Evolutionary conservation across 2,888 invertebrate genomes (phyloP).

Genomic region (Lasioglossum morio): DNA sequence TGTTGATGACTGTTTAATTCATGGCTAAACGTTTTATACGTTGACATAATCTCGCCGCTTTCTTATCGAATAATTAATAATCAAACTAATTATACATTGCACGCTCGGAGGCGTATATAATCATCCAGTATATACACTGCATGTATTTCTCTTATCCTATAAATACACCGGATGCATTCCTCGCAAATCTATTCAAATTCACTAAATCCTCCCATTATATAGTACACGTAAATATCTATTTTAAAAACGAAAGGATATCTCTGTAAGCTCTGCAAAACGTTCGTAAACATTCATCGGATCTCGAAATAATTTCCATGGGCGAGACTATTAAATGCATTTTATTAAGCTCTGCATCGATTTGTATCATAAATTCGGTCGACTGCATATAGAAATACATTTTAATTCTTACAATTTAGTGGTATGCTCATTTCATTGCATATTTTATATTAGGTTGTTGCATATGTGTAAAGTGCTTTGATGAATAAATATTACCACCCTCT

Average conservation of each 20-base stretch:
- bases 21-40: not conserved
- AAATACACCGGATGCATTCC: not conserved
- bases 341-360: not conserved
- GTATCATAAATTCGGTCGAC: not conserved
- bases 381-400: not conserved
- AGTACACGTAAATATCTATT: not conserved
- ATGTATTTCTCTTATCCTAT: not conserved
- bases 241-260: not conserved
- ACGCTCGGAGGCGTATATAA: not conserved
- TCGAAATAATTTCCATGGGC: not conserved
- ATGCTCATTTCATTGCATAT: not conserved
- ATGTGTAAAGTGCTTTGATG: no score
- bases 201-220: not conserved
- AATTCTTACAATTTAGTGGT: no score
- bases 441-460: no score
- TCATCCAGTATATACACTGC: not conserved
- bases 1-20: not conserved
- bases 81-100: not conserved
- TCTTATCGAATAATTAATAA: not conserved
- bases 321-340: not conserved
- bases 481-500: no score
- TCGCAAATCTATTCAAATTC: not conserved
- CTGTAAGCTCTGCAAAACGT: not conserved
- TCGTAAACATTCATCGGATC: not conserved
- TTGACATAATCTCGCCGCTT: not conserved